phyloP scores from a whole-genome alignment of 1,140 invertebrate genomes.

The Nebria ingens region DNA sequence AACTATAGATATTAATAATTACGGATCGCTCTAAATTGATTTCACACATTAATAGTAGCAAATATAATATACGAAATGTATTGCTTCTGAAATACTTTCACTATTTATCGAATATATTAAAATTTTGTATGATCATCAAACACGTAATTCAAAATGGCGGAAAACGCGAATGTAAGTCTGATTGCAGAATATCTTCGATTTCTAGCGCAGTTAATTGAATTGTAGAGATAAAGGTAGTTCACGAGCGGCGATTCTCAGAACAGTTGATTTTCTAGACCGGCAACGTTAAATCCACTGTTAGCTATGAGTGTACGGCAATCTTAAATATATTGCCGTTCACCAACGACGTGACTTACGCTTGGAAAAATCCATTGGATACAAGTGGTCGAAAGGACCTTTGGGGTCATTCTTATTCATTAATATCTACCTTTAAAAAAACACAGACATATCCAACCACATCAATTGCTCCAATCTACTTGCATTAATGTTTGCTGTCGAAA shows the following conservation, averaged over 20 bases:
- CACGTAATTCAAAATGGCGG: no score
- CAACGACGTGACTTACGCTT: background rate
- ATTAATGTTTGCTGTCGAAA: background rate
- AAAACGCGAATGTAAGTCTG: no score
- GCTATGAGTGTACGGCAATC: background rate
- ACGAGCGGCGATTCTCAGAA: background rate
- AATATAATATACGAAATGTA: no score
- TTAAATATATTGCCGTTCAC: background rate
- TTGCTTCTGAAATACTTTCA: no score
- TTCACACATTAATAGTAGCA: no score
- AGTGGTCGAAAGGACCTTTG: background rate
- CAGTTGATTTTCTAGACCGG: background rate
- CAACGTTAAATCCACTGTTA: conserved; percentile 4
- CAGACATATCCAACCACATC: background rate
- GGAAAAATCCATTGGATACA: conserved; percentile 3
- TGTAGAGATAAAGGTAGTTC: background rate
- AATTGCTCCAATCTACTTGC: background rate
- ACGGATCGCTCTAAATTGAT: no score
- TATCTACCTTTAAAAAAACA: conserved; percentile 6
- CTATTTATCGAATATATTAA: no score
- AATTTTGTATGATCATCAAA: no score
- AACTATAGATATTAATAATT: no score
- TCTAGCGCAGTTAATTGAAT: background rate
- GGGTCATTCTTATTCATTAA: conserved; percentile 7
- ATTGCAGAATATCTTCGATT: background rate